phyloP scores from a whole-genome alignment of 2,888 invertebrate genomes.

The Rhyacophila evoluta region DNA sequence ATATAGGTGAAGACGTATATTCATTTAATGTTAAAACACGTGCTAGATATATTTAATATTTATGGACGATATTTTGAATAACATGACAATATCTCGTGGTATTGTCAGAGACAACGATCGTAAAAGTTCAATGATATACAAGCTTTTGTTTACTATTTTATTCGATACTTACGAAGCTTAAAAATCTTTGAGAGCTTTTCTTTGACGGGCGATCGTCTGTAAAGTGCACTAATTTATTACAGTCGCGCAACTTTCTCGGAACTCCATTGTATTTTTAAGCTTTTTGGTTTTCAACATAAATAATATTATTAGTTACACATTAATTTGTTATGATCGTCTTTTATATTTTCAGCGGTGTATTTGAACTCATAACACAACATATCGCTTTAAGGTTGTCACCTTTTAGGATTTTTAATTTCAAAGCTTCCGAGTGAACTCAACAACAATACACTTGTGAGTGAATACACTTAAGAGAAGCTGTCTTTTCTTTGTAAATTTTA shows the following conservation, averaged over 20 bases:
- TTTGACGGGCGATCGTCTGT: not conserved
- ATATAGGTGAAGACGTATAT: too few relatives aligned
- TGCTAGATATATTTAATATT: too few relatives aligned
- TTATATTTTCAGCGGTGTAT: not conserved
- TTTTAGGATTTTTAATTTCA: too few relatives aligned
- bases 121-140: conserved; percentile 22
- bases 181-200: not conserved
- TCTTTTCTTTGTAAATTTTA: too few relatives aligned
- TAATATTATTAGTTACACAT: not conserved
- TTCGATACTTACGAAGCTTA: conserved; percentile 8
- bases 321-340: not conserved
- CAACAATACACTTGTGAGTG: too few relatives aligned
- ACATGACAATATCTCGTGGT: not conserved
- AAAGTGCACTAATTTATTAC: conserved; percentile 20
- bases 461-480: too few relatives aligned
- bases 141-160: conserved; percentile 8
- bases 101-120: not conserved
- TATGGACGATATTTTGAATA: too few relatives aligned
- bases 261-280: not conserved
- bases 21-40: too few relatives aligned
- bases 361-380: not conserved
- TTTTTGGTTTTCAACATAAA: conserved; percentile 7
- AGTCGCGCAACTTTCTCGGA: conserved; percentile 4
- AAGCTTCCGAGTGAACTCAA: too few relatives aligned
- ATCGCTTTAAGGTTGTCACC: not conserved